These are phyloP conservation scores for Megaleporinus macrocephalus DNA, from an alignment of 2,113 vertebrate species.

Conservation along the genomic window DNA sequence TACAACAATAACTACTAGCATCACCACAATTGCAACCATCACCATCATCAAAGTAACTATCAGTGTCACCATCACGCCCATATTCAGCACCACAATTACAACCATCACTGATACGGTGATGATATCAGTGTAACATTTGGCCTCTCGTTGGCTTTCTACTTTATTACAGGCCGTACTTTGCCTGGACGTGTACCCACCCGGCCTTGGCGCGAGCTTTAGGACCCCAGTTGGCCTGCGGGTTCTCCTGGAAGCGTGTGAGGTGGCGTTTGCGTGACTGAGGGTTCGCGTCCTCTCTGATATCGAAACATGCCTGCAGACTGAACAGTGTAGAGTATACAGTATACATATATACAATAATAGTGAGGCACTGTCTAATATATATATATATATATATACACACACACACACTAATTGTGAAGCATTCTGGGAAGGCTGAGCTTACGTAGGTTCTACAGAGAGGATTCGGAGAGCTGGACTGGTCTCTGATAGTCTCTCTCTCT, in stretches of 20 bases:
- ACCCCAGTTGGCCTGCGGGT: slow-evolving; percentile 92
- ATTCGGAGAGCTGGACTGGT: slow-evolving; percentile 85
- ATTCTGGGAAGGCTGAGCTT: slow-evolving; percentile 37
- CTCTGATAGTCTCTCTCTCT: slow-evolving; percentile 83
- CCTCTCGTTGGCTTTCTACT: no score
- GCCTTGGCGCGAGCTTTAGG: slow-evolving; percentile 87
- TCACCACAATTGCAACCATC: no score
- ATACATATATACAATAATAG: no score
- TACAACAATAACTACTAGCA: no score
- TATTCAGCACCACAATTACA: no score
- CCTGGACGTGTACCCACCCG: slow-evolving; percentile 69
- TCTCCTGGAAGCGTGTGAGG: slow-evolving; percentile 89
- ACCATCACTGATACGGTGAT: no score
- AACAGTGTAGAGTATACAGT: not conserved
- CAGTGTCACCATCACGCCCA: no score
- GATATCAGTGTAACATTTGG: no score
- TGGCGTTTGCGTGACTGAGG: slow-evolving; percentile 88
- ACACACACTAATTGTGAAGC: no score
- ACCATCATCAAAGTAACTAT: no score
- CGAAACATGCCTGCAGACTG: slow-evolving; percentile 86
- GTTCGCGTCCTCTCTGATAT: slow-evolving; percentile 87
- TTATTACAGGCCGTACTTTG: not conserved
- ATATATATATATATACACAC: no score
- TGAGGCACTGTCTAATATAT: no score
- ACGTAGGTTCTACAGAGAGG: slow-evolving; percentile 84